Percentiles rank a stretch among this genome's conserved stretches.
These are phyloP conservation scores for Drosophila burlai DNA, from an alignment of 1,140 invertebrate genomes.

Conservation along the genomic window DNA sequence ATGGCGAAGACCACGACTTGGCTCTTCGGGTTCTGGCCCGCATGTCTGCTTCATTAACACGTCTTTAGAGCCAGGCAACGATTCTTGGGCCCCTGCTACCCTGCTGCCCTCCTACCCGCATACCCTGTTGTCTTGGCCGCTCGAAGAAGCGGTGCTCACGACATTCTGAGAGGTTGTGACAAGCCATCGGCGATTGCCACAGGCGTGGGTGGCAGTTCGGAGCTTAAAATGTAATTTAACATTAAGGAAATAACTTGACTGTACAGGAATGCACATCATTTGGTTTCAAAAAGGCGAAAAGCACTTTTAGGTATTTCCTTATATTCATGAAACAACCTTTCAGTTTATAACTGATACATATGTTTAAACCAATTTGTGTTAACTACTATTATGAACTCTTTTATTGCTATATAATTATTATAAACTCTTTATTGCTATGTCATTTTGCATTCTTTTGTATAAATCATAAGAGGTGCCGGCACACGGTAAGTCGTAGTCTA, in stretches of 20 bases:
- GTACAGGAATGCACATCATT: neutral
- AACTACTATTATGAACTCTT: no score
- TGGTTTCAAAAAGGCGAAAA: no score
- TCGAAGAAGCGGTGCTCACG: neutral
- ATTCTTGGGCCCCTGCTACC: slow-evolving; percentile 14
- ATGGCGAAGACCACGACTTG: slow-evolving; percentile 44
- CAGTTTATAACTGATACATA: neutral
- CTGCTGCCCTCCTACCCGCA: slow-evolving; percentile 6
- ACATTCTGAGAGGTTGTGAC: slow-evolving; percentile 6
- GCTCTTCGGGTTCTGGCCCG: slow-evolving; percentile 55
- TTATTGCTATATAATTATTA: no score
- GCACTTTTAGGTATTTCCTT: no score
- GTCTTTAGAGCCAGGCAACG: slow-evolving; percentile 61
- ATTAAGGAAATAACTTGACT: neutral
- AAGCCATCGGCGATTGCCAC: slow-evolving; percentile 6
- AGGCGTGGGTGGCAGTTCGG: slow-evolving; percentile 8
- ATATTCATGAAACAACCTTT: no score
- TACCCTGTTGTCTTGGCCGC: slow-evolving; percentile 22
- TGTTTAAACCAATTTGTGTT: neutral
- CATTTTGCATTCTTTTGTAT: neutral
- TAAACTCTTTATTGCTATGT: no score
- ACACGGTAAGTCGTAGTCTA: slow-evolving; percentile 31
- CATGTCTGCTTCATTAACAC: slow-evolving; percentile 83
- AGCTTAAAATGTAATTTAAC: neutral
- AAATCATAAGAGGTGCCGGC: neutral